Evolutionary conservation across 1,140 invertebrate species (phyloP).

Genomic region (Papilio machaon): DNA sequence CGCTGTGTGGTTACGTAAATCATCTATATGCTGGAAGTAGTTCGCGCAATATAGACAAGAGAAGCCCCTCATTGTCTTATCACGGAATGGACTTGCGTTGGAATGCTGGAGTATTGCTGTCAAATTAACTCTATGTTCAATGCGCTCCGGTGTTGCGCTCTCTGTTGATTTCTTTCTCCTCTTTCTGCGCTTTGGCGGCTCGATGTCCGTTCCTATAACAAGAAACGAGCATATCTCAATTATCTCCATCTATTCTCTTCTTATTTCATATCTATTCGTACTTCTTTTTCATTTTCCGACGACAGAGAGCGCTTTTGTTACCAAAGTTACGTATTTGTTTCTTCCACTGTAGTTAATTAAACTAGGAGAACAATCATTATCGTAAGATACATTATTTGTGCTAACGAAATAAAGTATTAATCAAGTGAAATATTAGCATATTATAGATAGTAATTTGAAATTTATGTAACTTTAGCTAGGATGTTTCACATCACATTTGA

Average conservation of each 20-base stretch:
- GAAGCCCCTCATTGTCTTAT: conserved; percentile 74
- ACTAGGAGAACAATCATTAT: too few species aligned
- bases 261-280: conserved; percentile 51
- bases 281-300: conserved; percentile 41
- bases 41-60: conserved; percentile 76
- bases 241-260: conserved; percentile 65
- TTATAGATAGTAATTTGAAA: too few species aligned
- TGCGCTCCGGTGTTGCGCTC: conserved; percentile 75
- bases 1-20: conserved; percentile 64
- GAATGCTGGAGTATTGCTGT: conserved; percentile 74
- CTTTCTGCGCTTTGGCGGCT: conserved; percentile 67
- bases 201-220: conserved; percentile 77
- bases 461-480: too few species aligned
- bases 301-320: conserved; percentile 22
- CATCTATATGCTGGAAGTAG: conserved; percentile 65
- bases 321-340: too few species aligned
- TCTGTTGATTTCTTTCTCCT: conserved; percentile 69
- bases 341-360: too few species aligned
- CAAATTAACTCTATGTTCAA: conserved; percentile 76
- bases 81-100: conserved; percentile 75
- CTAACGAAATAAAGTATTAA: too few species aligned
- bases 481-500: too few species aligned
- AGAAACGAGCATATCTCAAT: conserved; percentile 75
- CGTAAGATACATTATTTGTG: too few species aligned
- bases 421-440: too few species aligned